These are phyloP conservation scores for Acanthococcus lagerstroemiae DNA, from an alignment of 2,888 invertebrate species.

Conservation along the genomic window DNA sequence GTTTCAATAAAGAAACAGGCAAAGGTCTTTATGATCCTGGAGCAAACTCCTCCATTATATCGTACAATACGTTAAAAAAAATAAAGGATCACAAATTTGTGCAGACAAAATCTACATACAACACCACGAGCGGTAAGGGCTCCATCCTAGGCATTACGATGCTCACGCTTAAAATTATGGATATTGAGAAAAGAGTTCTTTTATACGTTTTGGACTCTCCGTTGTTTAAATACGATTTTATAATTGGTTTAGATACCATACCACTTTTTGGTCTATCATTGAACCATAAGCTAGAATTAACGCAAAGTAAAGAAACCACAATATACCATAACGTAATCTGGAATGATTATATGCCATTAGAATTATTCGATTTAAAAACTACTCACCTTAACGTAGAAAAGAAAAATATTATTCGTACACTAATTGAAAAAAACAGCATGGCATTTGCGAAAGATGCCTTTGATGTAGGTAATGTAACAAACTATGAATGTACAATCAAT, in stretches of 20 bases:
- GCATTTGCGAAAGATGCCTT: not conserved
- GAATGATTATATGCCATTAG: not conserved
- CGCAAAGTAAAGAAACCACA: no score
- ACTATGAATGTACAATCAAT: not conserved
- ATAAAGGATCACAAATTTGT: not conserved
- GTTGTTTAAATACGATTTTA: not conserved
- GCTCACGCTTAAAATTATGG: not conserved
- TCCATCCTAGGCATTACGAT: not conserved
- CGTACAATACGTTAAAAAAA: not conserved
- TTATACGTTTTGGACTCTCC: not conserved
- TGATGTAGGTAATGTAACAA: not conserved
- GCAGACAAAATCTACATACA: not conserved
- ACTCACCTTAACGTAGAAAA: not conserved
- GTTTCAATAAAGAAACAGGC: not conserved
- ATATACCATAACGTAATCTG: not conserved
- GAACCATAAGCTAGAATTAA: not conserved
- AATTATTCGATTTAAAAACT: not conserved
- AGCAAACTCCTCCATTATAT: not conserved
- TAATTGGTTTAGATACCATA: not conserved
- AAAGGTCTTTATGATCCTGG: conserved; percentile 2
- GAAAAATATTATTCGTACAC: not conserved
- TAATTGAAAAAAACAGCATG: not conserved
- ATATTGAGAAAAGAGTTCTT: not conserved
- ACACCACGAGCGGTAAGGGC: not conserved
- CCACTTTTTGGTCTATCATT: not conserved